These are phyloP conservation scores for Aphelocoma coerulescens DNA, from an alignment of 2,113 vertebrate species.

Conservation along the genomic window DNA sequence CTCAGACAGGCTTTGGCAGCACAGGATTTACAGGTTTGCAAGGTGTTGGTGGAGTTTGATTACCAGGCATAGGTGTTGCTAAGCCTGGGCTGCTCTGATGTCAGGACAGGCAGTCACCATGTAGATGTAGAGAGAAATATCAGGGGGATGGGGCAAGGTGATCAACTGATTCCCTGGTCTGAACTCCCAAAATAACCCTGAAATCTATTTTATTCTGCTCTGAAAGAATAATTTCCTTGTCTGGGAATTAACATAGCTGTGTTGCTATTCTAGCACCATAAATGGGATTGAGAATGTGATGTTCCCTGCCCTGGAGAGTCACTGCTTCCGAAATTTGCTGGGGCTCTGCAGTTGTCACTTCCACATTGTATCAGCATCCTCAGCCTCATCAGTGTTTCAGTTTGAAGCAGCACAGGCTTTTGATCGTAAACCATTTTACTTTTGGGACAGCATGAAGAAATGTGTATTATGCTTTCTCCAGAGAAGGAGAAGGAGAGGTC, in stretches of 20 bases:
- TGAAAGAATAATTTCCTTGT: conserved; percentile 1
- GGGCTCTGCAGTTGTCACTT: conserved; percentile 4
- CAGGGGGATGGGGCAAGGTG: neutral
- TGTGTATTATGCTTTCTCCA: neutral
- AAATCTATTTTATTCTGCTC: conserved; percentile 20
- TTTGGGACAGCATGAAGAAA: neutral
- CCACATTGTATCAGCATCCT: neutral
- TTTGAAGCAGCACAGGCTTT: neutral
- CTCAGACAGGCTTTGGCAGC: neutral
- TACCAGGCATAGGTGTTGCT: neutral
- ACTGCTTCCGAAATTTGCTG: neutral
- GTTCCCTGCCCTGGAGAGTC: conserved; percentile 15
- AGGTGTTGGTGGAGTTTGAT: neutral
- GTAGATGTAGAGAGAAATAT: neutral
- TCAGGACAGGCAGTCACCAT: neutral
- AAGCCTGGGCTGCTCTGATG: neutral
- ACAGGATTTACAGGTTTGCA: neutral
- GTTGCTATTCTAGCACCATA: conserved; percentile 22
- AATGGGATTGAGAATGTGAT: conserved; percentile 28
- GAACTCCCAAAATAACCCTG: conserved; percentile 22
- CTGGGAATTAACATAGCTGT: neutral
- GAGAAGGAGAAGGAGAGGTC: neutral
- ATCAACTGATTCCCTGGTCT: neutral
- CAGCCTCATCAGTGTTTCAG: neutral
- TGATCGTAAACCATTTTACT: neutral